Evolutionary conservation across 2,113 vertebrate genomes (phyloP), one percentile per base, ranked within the genome.

Genomic region (Setophaga kirtlandii): DNA sequence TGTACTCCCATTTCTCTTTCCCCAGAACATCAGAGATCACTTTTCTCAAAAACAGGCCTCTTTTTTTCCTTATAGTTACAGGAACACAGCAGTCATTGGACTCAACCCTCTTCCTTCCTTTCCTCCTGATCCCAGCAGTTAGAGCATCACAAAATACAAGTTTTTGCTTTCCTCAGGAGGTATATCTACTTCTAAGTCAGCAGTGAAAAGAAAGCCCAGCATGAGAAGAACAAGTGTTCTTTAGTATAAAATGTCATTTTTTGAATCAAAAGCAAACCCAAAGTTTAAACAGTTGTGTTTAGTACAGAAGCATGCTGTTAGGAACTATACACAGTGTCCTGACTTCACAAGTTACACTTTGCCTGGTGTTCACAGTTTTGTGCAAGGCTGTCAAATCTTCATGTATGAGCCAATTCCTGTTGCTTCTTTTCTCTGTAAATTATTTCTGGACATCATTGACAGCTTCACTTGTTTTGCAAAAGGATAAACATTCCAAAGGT

Each of bases 311-410:
- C 13, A 30, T 0, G 2, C 24, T 77, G 15, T 52, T 83, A 31
- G 52, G 64, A 56, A 65, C 17, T 21, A 23, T 19, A 10, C 15
- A 44, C 0, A 0, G 3, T 30, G 69, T 33, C 33, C 39, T 42
- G 69, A 46, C 19, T 67, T 84, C 47, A 20, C 21, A 5, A 39
- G 37, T 44, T 46, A 30, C 21, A 15, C 11, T 81, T 64, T 46
- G 14, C 35, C 79, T 81, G 17, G 3, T 50, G 63, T 59, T 90
- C 77, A 53, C 3, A 23, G 33, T 71, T 91, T 73, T 68, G 27
- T 52, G 41, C 30, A 55, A 82, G 47, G 47, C 22, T 52, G 35
- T 59, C 62, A 70, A 47, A 21, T 42, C 59, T 58, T 69, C 21
- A 8, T 33, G 19, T 37, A 9, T 41, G 47, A 93, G 37, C 37